A percentile compares a stretch with the other conserved stretches of the same genome.
phyloP scores from a whole-genome alignment of 2,888 invertebrate genomes.

The Metellina segmentata region DNA sequence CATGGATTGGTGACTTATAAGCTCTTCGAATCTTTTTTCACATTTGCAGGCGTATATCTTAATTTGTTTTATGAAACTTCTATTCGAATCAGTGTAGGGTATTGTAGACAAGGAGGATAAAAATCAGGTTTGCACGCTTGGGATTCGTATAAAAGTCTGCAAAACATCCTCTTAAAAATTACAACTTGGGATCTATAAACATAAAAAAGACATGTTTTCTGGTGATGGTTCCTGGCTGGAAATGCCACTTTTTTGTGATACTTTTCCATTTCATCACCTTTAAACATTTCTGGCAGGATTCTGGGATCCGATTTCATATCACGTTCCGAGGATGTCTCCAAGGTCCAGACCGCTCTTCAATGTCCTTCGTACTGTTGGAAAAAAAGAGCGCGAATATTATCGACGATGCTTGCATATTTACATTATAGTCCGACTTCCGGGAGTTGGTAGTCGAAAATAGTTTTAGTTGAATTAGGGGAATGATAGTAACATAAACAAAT shows the following conservation, averaged over 20 bases:
- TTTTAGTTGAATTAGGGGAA: too few species aligned
- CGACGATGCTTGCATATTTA: neutral
- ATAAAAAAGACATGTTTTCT: slow-evolving; percentile 8
- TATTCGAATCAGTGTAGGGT: too few species aligned
- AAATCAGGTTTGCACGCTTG: slow-evolving; percentile 13
- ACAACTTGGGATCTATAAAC: slow-evolving; percentile 6
- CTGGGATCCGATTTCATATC: slow-evolving; percentile 6
- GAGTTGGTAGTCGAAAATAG: too few species aligned
- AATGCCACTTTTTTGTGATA: neutral
- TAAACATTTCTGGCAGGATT: slow-evolving; percentile 5
- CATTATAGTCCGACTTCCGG: too few species aligned
- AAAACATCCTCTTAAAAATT: slow-evolving; percentile 35
- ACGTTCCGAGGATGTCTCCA: slow-evolving; percentile 70
- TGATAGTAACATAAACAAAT: too few species aligned
- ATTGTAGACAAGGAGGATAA: neutral
- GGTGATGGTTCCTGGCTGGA: neutral
- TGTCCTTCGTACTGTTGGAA: slow-evolving; percentile 76
- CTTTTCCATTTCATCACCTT: neutral
- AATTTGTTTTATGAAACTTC: too few species aligned
- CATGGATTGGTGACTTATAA: too few species aligned
- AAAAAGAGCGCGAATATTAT: neutral
- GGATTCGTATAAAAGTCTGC: slow-evolving; percentile 48
- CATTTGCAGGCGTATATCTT: too few species aligned
- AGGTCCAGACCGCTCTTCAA: slow-evolving; percentile 76
- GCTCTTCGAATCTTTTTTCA: too few species aligned